These are phyloP conservation scores for Erebia epiphron DNA, from an alignment of 2,888 invertebrate genomes.

Conservation along the genomic window DNA sequence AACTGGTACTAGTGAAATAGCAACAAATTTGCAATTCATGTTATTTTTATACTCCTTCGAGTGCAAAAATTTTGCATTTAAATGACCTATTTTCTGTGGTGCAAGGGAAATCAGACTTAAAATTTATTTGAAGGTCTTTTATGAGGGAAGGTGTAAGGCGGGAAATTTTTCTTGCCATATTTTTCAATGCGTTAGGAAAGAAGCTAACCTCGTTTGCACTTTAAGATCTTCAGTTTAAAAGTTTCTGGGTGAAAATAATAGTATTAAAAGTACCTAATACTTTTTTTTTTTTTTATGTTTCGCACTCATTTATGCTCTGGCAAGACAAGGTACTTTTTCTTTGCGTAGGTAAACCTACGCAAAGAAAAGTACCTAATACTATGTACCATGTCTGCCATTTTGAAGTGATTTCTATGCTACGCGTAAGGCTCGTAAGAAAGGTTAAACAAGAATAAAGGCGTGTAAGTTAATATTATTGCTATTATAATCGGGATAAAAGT, in stretches of 20 bases:
- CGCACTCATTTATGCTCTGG: too few relatives aligned
- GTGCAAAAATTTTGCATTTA: conserved; percentile 38
- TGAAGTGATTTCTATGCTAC: too few relatives aligned
- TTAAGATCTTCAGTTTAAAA: conserved; percentile 14
- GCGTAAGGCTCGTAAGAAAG: too few relatives aligned
- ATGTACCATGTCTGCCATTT: too few relatives aligned
- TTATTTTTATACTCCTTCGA: conserved; percentile 34
- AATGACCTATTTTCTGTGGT: conserved; percentile 44
- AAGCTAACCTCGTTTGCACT: conserved; percentile 35
- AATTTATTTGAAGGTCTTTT: conserved; percentile 56
- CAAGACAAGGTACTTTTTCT: too few relatives aligned
- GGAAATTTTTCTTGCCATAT: conserved; percentile 51
- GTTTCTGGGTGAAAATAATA: background rate
- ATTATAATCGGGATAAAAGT: too few relatives aligned
- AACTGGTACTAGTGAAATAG: background rate
- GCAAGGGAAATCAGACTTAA: conserved; percentile 57
- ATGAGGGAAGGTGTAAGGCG: conserved; percentile 62
- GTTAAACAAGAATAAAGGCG: too few relatives aligned
- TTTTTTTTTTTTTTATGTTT: too few relatives aligned
- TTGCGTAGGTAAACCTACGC: too few relatives aligned
- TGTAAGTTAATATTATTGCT: too few relatives aligned
- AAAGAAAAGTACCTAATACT: too few relatives aligned
- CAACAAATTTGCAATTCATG: conserved; percentile 27
- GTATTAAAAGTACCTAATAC: too few relatives aligned
- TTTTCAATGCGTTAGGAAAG: conserved; percentile 41